A percentile compares a stretch with the other conserved stretches of the same genome.
These are phyloP conservation scores for Zenarchopterus dispar DNA, from an alignment of 2,797 vertebrate species.

Conservation along the genomic window DNA sequence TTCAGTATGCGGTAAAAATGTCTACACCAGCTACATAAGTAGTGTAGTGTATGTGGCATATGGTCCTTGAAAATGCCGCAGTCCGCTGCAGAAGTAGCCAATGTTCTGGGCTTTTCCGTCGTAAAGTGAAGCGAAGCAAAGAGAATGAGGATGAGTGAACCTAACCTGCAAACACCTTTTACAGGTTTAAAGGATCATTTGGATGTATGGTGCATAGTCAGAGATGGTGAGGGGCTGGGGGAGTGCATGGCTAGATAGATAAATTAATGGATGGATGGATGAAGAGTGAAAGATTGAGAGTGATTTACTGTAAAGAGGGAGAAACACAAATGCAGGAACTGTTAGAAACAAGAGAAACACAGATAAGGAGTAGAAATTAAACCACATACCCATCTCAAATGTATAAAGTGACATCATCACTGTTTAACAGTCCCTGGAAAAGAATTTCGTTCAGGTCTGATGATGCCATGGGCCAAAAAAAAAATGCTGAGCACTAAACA, in stretches of 20 bases:
- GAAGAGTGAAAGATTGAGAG: slow-evolving; percentile 13
- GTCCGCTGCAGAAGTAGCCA: slow-evolving; percentile 67
- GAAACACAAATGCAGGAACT: background rate
- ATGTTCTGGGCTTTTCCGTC: slow-evolving; percentile 68
- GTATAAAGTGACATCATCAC: slow-evolving; percentile 19
- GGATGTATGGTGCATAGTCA: slow-evolving; percentile 60
- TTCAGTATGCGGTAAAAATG: slow-evolving; percentile 44
- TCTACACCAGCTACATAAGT: slow-evolving; percentile 37
- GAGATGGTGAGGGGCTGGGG: background rate
- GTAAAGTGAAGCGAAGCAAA: slow-evolving; percentile 73
- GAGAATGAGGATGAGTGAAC: slow-evolving; percentile 70
- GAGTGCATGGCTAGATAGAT: slow-evolving; percentile 15
- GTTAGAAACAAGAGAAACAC: background rate
- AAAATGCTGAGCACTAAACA: slow-evolving; percentile 11
- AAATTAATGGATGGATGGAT: slow-evolving; percentile 29
- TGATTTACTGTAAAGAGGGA: background rate
- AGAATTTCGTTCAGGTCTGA: slow-evolving; percentile 12
- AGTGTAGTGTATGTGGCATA: slow-evolving; percentile 52
- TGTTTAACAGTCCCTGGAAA: slow-evolving; percentile 6
- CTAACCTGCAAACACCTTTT: slow-evolving; percentile 70
- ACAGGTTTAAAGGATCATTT: slow-evolving; percentile 62
- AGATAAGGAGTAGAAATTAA: background rate
- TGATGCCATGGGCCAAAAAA: slow-evolving; percentile 6
- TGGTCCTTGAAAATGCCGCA: slow-evolving; percentile 65
- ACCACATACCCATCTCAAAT: background rate